Evolutionary conservation across 2,797 vertebrate genomes (phyloP).

Genomic region (Ambastaia sidthimunki): DNA sequence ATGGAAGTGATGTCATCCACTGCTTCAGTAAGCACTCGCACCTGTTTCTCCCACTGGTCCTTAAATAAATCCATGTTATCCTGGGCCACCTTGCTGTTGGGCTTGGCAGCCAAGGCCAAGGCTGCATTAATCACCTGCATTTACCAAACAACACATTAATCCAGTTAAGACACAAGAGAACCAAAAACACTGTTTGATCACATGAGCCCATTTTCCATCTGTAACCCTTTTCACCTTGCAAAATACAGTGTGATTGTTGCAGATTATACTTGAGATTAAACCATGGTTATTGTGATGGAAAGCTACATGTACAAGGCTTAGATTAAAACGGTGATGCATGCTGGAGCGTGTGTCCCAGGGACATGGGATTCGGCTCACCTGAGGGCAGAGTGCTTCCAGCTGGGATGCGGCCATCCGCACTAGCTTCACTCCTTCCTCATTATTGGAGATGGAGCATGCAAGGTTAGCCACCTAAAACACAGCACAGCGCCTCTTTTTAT

Average conservation of each 20-base stretch:
- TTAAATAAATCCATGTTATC: slow-evolving; percentile 99
- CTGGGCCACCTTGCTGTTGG: slow-evolving; percentile 98
- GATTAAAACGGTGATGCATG: slow-evolving; percentile 64
- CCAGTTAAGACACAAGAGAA: slow-evolving; percentile 62
- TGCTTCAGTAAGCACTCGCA: slow-evolving; percentile 95
- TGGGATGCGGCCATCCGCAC: slow-evolving; percentile 98
- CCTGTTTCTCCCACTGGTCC: slow-evolving; percentile 99
- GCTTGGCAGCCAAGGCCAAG: slow-evolving; percentile 92
- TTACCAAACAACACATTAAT: slow-evolving; percentile 74
- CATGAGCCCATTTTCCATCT: slow-evolving; percentile 19
- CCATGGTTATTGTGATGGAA: slow-evolving; percentile 61
- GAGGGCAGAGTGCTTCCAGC: slow-evolving; percentile 94
- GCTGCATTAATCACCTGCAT: slow-evolving; percentile 98
- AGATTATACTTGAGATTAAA: slow-evolving; percentile 64
- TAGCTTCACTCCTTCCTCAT: slow-evolving; percentile 97
- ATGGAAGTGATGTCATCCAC: slow-evolving; percentile 99
- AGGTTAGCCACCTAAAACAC: slow-evolving; percentile 92
- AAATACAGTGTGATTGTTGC: slow-evolving; percentile 58
- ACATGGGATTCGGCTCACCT: slow-evolving; percentile 79
- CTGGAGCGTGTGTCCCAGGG: background rate
- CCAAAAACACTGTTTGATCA: slow-evolving; percentile 54
- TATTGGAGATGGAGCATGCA: slow-evolving; percentile 98
- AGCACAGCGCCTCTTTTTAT: slow-evolving; percentile 60
- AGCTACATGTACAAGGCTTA: slow-evolving; percentile 54
- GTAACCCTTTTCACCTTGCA: background rate